Base-by-base conservation (phyloP, 2,888 invertebrate species). In the Drosophila sordidapex region DNA sequence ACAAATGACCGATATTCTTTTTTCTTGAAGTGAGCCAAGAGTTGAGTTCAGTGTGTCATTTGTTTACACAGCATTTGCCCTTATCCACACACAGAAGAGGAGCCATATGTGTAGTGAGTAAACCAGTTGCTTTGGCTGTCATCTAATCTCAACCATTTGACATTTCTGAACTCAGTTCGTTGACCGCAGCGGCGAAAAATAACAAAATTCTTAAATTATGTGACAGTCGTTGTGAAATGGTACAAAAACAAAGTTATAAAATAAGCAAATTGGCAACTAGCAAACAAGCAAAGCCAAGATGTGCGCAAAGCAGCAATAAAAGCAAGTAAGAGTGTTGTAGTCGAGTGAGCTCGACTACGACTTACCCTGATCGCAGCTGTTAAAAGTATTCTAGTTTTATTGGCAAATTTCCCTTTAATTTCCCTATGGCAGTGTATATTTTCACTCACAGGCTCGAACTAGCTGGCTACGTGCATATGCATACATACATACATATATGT, bases 231-330 rank as follows among this genome's bases (percentile, higher is more conserved):
- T 76, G 68, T 76, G 76, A 85, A 80, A 82, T 79, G 70, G 72
- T 72, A 73, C 72, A 72, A 84, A 84, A 88, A 84, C 83, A 84
- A 88, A 88, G 84, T 74, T 88, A 72, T 84, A 83, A 84, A 88
- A 84, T 70, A 86, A 78, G 15, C 40, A 40, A 66, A 64, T 27
- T 25, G 52, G 25, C 59, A 66, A 65, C 52, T 35, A 46, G 35
- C 38, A 51, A 40, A 40, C 60, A 70, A 75, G 64, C 68, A 71
- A 70, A 73, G 29, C 51, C 52, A 64, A 77, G 64, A 57, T 71
- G 29, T 62, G 36, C 51, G 63, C 38, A 40, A 35, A 54, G 21
- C 31, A n/a, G 7, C 29, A 65, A 65, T 54, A 53, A 67, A 76
- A 66, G 43, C 46, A 11, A 33, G 33, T 33, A 33, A 33, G 33